Evolutionary conservation across 2,113 vertebrate genomes (phyloP).

Genomic region (Myanophis thanlyinensis): DNA sequence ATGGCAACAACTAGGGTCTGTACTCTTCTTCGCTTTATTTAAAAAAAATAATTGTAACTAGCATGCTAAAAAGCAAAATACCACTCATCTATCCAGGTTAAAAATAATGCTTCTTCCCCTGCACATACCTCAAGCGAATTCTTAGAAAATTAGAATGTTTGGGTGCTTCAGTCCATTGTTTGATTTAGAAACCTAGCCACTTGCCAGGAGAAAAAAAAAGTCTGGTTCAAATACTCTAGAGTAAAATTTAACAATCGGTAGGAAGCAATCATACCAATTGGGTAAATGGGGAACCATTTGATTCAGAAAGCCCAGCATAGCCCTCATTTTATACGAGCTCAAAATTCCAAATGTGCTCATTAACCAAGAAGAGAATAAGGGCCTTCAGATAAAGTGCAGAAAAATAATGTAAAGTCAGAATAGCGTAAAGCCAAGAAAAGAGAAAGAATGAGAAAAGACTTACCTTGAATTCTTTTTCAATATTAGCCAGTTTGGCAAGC

Average conservation of each 20-base stretch:
- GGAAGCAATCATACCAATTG: background rate
- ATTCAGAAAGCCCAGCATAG: background rate
- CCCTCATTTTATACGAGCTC: background rate
- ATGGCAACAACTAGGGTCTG: background rate
- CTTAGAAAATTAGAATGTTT: background rate
- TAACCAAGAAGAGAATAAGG: background rate
- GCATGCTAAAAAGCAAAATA: background rate
- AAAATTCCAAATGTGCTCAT: background rate
- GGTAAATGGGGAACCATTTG: background rate
- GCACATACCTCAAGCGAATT: background rate
- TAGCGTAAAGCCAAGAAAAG: conserved; percentile 14
- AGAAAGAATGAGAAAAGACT: conserved; percentile 3
- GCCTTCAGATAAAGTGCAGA: background rate
- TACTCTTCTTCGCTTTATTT: background rate
- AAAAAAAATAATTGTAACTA: background rate
- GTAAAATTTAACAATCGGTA: background rate
- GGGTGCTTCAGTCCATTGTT: background rate
- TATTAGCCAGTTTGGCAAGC: conserved; percentile 85
- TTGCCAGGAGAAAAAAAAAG: background rate
- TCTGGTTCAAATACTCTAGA: background rate
- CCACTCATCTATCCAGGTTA: background rate
- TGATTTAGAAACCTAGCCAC: background rate
- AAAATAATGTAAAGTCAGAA: conserved; percentile 24
- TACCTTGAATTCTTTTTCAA: conserved; percentile 92
- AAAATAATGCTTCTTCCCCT: background rate